A percentile compares a stretch with the other conserved stretches of the same genome.
Conservation (phyloP, 2,888 invertebrate genomes). For the Mamestra brassicae region DNA sequence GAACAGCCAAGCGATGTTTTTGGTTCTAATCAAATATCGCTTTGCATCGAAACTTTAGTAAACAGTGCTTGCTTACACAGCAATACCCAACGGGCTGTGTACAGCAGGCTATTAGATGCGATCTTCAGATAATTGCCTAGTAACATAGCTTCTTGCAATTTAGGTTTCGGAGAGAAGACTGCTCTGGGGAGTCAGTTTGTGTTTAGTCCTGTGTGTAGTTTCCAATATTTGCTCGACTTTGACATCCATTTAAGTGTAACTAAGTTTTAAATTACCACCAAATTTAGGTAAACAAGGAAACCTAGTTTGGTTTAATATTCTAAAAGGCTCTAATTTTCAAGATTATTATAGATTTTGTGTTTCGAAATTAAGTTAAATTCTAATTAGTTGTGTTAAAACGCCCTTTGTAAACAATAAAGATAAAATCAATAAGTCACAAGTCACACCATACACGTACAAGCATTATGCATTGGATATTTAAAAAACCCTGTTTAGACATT, state of each 20-base stretch:
- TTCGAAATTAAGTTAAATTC: no score
- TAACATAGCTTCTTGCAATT: conserved; percentile 54
- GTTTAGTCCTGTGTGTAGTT: conserved; percentile 1
- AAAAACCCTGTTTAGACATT: conserved; percentile 85
- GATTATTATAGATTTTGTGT: no score
- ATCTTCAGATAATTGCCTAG: conserved; percentile 51
- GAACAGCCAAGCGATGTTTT: background rate
- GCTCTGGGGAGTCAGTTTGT: conserved; percentile 41
- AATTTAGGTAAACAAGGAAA: background rate
- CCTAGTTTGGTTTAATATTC: background rate
- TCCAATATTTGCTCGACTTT: conserved; percentile 25
- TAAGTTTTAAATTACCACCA: conserved; percentile 1
- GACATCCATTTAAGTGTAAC: background rate
- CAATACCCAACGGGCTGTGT: conserved; percentile 34
- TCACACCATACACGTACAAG: conserved; percentile 63
- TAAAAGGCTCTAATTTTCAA: background rate
- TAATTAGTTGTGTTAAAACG: conserved; percentile 21
- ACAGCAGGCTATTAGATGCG: conserved; percentile 40
- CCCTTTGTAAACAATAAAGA: conserved; percentile 41
- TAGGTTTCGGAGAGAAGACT: conserved; percentile 51
- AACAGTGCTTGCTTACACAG: conserved; percentile 14
- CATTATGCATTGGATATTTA: conserved; percentile 82
- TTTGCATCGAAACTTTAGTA: conserved; percentile 23
- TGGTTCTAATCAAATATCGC: conserved; percentile 2
- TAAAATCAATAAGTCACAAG: conserved; percentile 70